These are phyloP conservation scores for Lordiphosa stackelbergi DNA, from an alignment of 1,140 invertebrate genomes.

Conservation along the genomic window DNA sequence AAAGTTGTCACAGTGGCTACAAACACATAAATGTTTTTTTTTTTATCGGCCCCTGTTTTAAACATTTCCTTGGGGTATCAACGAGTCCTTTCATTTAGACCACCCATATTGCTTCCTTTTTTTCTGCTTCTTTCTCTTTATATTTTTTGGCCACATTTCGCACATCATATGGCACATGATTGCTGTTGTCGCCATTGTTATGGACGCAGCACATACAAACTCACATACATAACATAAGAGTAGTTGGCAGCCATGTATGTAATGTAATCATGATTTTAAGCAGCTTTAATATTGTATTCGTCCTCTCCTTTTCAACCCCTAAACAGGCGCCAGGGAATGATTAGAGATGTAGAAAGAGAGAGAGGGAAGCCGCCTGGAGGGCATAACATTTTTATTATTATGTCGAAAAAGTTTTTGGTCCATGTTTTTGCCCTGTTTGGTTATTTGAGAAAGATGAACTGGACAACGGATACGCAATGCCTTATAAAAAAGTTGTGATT, in stretches of 20 bases:
- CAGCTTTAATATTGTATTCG: conserved; percentile 56
- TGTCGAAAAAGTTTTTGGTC: conserved; percentile 55
- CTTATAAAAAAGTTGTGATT: conserved; percentile 30
- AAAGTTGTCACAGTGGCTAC: too few species aligned
- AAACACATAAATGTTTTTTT: too few species aligned
- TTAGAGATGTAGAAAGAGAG: conserved; percentile 12
- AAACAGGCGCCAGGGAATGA: conserved; percentile 25
- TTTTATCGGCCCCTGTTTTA: too few species aligned
- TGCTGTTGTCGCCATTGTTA: conserved; percentile 40
- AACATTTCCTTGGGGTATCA: background rate
- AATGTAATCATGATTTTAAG: conserved; percentile 67
- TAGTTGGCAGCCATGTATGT: conserved; percentile 43
- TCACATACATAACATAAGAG: conserved; percentile 3
- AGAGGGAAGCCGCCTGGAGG: conserved; percentile 16
- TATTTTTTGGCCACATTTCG: conserved; percentile 45
- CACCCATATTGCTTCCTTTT: conserved; percentile 21
- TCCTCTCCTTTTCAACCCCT: conserved; percentile 4
- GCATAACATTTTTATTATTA: conserved; percentile 73
- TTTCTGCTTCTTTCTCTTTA: background rate
- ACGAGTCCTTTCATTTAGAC: background rate
- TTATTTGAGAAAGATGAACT: conserved; percentile 62
- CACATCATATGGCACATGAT: conserved; percentile 61
- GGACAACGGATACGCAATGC: conserved; percentile 31
- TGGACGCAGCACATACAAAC: conserved; percentile 16
- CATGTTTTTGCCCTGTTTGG: conserved; percentile 39